Base-by-base conservation (phyloP, 2,113 vertebrate species). In the Channa argus region DNA sequence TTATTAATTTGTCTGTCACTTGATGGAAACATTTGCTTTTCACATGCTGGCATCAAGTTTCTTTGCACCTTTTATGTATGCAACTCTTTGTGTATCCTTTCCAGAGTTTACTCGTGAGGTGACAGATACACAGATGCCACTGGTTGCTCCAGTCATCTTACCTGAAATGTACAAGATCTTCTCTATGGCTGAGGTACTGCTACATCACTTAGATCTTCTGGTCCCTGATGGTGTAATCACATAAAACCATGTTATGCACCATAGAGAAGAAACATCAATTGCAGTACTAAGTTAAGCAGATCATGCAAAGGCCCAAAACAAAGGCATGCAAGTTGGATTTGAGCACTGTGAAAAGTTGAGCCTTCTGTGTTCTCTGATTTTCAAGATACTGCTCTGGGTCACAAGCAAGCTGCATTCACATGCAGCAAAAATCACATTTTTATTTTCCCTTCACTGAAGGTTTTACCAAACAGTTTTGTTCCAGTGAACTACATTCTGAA, bases 101-200 rank as follows among this genome's bases (percentile, higher is more conserved):
- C 2, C 79, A 99, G 98, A 99, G 64, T 99, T 99, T 65, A 99
- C 98, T 0, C 94, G 98, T n/a, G 98, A 99, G 84, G 98, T 99
- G 73, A 98, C 97, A 0, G 98, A 99, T 77, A 97, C 95, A 6
- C 98, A 99, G 93, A 99, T 99, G 98, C 97, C 98, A 0, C 95
- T 97, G 38, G 98, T 99, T 43, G 98, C 98, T 79, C 98, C 98
- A 2, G 98, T 99, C 76, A 99, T 99, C 84, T 94, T 99, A 70
- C 98, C 98, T 33, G 98, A 99, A 92, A 99, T 99, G 98, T 99
- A 98, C 86, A 98, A 96, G 92, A 99, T 99, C 88, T 99, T 99
- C 92, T 99, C 98, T 2, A 98, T 98, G 98, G 96, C 96, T 3
- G 98, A 99, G 96, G 98, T 99, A 93, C 13, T 37, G 3, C 11